Evolutionary conservation across 2,113 vertebrate genomes (phyloP).

Genomic region (Deroptyus accipitrinus): DNA sequence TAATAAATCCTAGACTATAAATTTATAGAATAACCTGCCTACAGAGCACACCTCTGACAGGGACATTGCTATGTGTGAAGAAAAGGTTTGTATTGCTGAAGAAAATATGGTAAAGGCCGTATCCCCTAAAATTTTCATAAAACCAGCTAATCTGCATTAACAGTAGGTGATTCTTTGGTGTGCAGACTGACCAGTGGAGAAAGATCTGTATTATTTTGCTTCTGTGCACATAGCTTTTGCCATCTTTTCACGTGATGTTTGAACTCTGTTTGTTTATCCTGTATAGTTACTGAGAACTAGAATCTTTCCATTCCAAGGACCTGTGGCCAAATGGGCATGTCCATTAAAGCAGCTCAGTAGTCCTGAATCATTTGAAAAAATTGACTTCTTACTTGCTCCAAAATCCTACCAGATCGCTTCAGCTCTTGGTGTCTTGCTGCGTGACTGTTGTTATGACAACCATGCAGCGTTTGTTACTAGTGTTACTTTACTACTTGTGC

Average conservation of each 20-base stretch:
- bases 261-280: neutral
- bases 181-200: neutral
- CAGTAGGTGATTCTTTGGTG: neutral
- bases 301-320: neutral
- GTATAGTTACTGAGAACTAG: neutral
- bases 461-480: neutral
- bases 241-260: neutral
- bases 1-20: neutral
- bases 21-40: neutral
- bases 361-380: neutral
- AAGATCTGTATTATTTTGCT: neutral
- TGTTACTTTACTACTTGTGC: neutral
- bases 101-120: neutral
- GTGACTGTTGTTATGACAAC: constrained; percentile 1
- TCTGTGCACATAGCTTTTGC: neutral
- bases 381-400: neutral
- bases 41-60: neutral
- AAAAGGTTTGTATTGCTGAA: neutral
- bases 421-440: neutral
- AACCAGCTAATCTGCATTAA: neutral
- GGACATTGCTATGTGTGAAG: neutral
- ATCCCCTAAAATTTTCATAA: neutral
- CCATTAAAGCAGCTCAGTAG: neutral
- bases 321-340: neutral
- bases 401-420: neutral